Base-by-base conservation (phyloP, 2,797 vertebrate genomes). In the Lagocephalus sceleratus region DNA sequence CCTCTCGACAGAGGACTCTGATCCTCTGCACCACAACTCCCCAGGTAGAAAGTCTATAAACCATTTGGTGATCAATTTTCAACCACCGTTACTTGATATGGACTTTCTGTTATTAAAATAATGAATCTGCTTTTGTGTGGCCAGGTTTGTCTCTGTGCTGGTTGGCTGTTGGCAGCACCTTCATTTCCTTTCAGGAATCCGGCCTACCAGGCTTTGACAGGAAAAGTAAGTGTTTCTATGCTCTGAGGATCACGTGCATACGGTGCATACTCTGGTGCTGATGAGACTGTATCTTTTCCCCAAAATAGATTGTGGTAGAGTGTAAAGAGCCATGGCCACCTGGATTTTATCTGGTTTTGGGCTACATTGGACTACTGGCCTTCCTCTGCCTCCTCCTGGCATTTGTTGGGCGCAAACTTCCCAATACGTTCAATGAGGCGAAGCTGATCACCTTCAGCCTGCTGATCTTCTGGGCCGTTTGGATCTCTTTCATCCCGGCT, bases 391-490 rank as follows among this genome's bases (percentile, higher is more conserved):
- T 91, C 41, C 56, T 85, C 5, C 60, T 91, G 32, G 90, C 90
- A 0, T 91, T 91, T 39, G 64, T 91, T 3, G 90, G 83, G 26
- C 81, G 88, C 2, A 91, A 89, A 35, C 80, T 93, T 2, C 91
- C 91, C 0, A 88, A 86, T 48, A 84, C 78, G 0, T 93, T 92
- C 68, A 92, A 91, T 0, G 90, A 92, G 41, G 90, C 90, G n/a
- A n/a, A 26, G 9, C 26, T 26, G 2, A 26, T 26, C 6, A 26
- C 26, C 9, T 26, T 26, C 26, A 26, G 26, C 26, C 6, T 26
- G 26, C 3, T 26, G 6, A 26, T 26, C 26, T 26, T 26, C 26
- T 26, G 6, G 6, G 26, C 26, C 9, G 26, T 26, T 6, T 26
- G 26, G 26, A 9, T 26, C 2, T 6, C 26, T 9, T 26, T 26